phyloP scores from a whole-genome alignment of 2,113 vertebrate genomes.

The Pseudolaguvia tuberculata region DNA sequence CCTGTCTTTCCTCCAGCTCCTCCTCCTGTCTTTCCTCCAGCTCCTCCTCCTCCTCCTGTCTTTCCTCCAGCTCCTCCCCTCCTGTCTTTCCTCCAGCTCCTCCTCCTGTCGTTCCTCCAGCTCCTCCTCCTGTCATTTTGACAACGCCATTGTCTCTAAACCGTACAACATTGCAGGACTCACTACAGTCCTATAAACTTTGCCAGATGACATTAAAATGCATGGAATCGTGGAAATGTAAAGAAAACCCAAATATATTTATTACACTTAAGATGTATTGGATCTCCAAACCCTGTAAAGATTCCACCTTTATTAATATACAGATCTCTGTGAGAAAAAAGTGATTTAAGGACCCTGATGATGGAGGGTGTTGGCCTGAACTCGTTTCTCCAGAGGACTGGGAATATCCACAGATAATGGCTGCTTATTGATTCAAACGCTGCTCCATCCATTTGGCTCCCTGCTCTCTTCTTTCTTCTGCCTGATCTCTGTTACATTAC shows the following conservation, averaged over 20 bases:
- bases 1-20: too few species aligned
- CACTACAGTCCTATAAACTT: too few species aligned
- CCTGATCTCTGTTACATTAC: constrained; percentile 26
- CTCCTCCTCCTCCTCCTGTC: too few species aligned
- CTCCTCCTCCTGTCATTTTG: too few species aligned
- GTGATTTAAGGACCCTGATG: neutral
- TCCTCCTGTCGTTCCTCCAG: too few species aligned
- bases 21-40: too few species aligned
- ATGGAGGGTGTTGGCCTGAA: neutral
- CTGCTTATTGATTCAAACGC: constrained; percentile 40
- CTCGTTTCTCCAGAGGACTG: constrained; percentile 19
- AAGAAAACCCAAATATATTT: neutral
- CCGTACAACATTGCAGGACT: too few species aligned
- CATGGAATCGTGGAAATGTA: neutral
- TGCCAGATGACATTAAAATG: neutral
- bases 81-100: too few species aligned
- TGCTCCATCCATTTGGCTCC: neutral
- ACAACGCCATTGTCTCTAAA: too few species aligned
- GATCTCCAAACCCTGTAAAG: neutral
- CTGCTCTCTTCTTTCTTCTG: constrained; percentile 11
- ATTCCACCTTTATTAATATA: neutral
- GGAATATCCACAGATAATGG: constrained; percentile 39
- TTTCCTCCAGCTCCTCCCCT: too few species aligned
- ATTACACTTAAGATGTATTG: neutral
- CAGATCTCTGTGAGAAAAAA: neutral